These are phyloP conservation scores for Prinia subflava DNA, from an alignment of 2,113 vertebrate genomes.

Conservation along the genomic window DNA sequence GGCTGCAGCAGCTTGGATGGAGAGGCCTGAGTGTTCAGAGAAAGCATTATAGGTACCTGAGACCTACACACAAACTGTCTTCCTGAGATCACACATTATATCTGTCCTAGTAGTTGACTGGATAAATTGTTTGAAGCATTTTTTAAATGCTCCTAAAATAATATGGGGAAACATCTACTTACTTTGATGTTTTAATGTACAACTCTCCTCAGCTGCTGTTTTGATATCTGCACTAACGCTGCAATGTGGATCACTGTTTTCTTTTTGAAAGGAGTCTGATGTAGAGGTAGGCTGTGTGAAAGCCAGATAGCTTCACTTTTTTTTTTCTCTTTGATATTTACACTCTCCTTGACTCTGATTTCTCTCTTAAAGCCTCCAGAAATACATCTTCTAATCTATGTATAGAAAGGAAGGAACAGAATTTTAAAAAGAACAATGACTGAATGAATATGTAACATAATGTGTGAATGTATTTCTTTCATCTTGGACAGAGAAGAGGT, in stretches of 20 bases:
- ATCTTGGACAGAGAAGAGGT: background rate
- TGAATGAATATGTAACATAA: background rate
- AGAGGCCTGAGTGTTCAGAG: background rate
- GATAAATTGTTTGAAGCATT: background rate
- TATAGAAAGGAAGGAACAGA: background rate
- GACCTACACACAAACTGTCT: background rate
- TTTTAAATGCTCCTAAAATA: background rate
- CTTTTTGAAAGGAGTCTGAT: background rate
- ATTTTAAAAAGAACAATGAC: background rate
- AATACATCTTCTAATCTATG: background rate
- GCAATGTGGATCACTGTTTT: background rate
- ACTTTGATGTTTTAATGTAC: background rate
- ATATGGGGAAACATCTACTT: background rate
- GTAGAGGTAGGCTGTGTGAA: background rate
- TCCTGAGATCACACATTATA: background rate
- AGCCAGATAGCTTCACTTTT: background rate
- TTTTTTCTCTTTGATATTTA: background rate
- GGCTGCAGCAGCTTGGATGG: background rate
- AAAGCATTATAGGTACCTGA: background rate
- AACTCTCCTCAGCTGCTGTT: background rate
- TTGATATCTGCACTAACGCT: background rate
- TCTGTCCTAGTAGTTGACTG: background rate
- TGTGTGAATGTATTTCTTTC: background rate
- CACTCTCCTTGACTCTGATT: background rate
- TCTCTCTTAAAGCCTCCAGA: background rate